Conservation (phyloP, 2,888 invertebrate genomes). For the Trichogramma evanescens region DNA sequence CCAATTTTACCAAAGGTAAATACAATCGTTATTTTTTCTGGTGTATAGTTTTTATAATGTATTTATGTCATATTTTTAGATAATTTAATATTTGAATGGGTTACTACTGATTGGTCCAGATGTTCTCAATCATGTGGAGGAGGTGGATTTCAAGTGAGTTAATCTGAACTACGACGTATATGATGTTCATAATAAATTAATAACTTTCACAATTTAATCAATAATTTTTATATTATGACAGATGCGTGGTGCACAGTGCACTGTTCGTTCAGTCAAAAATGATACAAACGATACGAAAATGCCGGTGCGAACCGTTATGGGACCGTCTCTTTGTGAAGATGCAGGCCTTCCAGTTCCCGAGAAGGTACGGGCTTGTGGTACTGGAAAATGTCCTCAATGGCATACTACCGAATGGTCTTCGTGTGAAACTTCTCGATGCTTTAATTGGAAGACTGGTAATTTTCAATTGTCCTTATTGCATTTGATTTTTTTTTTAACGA, state of each 20-base stretch:
- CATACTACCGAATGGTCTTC: constrained; percentile 62
- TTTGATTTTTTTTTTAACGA: not conserved
- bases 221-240: constrained; percentile 42
- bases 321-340: constrained; percentile 62
- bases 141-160: constrained; percentile 56
- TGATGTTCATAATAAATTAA: not conserved
- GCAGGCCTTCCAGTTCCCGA: constrained; percentile 61
- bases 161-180: not conserved
- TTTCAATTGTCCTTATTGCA: not conserved
- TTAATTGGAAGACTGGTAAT: constrained; percentile 63
- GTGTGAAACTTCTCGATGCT: constrained; percentile 68
- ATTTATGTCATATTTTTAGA: constrained; percentile 18
- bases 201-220: not conserved
- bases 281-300: constrained; percentile 40
- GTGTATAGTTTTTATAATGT: not conserved
- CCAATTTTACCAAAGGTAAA: constrained; percentile 37
- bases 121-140: constrained; percentile 81
- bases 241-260: constrained; percentile 66
- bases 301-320: constrained; percentile 49
- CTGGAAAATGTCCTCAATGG: constrained; percentile 69
- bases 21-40: not conserved
- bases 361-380: constrained; percentile 60
- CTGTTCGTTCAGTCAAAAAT: constrained; percentile 53
- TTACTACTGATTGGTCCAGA: constrained; percentile 75
- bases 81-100: constrained; percentile 67